A percentile compares a stretch with the other conserved stretches of the same genome.
These are phyloP conservation scores for Denticeps clupeoides DNA, from an alignment of 2,797 vertebrate genomes.

Conservation along the genomic window DNA sequence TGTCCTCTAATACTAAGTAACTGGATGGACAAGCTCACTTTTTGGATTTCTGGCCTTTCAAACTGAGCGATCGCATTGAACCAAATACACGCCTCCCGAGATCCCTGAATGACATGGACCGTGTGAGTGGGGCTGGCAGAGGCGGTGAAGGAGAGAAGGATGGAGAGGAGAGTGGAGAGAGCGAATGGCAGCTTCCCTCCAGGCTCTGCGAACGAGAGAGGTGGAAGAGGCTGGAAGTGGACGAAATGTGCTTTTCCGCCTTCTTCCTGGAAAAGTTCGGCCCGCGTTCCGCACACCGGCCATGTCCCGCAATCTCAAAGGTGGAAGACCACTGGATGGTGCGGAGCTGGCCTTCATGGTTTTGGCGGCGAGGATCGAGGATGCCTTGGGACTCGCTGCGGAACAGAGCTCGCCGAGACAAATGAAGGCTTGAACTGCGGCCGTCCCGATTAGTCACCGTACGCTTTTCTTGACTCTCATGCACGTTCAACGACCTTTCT, in stretches of 20 bases:
- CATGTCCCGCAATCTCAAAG: conserved; percentile 56
- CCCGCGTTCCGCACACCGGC: conserved; percentile 35
- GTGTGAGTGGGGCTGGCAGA: conserved; percentile 46
- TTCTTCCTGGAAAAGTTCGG: too few species aligned
- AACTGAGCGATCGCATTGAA: conserved; percentile 65
- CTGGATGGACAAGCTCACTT: conserved; percentile 41
- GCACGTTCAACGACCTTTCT: conserved; percentile 37
- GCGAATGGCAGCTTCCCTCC: conserved; percentile 57
- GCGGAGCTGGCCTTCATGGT: conserved; percentile 38
- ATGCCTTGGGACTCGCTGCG: conserved; percentile 66
- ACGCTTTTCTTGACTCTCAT: conserved; percentile 44
- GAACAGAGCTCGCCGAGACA: conserved; percentile 58
- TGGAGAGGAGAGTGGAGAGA: conserved; percentile 61
- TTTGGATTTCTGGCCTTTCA: conserved; percentile 58
- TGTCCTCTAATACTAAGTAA: too few species aligned
- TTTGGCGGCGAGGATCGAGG: conserved; percentile 46
- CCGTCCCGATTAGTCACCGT: conserved; percentile 51
- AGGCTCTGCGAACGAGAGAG: conserved; percentile 61
- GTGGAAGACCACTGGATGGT: conserved; percentile 64
- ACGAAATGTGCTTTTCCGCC: conserved; percentile 58
- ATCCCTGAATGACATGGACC: conserved; percentile 68
- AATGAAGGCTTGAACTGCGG: conserved; percentile 52
- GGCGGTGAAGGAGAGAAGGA: conserved; percentile 59
- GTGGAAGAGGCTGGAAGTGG: conserved; percentile 63
- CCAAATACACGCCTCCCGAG: conserved; percentile 65